Evolutionary conservation across 2,888 invertebrate genomes (phyloP), one percentile per base, ranked within the genome.

Genomic region (Drosophila birchii): DNA sequence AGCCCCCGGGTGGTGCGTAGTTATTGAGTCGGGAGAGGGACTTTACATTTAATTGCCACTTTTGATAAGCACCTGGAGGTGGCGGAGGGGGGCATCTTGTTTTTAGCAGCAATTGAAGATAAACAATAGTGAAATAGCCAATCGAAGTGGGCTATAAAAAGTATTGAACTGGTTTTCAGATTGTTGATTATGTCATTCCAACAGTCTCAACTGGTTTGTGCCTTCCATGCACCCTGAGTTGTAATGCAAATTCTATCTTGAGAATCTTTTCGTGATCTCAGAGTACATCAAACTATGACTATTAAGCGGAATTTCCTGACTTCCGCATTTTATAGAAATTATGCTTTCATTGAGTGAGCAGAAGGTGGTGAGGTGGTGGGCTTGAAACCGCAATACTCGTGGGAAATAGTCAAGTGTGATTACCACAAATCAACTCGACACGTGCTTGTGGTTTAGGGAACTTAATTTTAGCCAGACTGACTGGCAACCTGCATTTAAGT

Each of bases 371-470:
- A 14, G 36, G 12, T 5, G 26, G 26, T 18, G 29, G 45, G 53
- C 12, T 20, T 18, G 9, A 38, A 75, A 36, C 58, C 75, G 26
- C 66, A 75, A 44, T 5, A 45, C 20, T 38, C 45, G 73, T 75
- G 66, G 55, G 66, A 73, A 58, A 26, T 44, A 55, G 49, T 53
- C 38, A 34, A 18, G 38, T 54, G 32, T 23, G 49, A 60, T 44
- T 41, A 36, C 47, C 29, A 36, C 45, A 64, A 49, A 34, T 54
- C 43, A 18, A 18, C 20, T n/a, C 12, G 29, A 20, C 64, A 39
- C 51, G 51, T 51, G 62, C 39, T 58, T 66, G 55, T 29, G 68
- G 68, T 57, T 57, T 51, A 12, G 56, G 11, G 6, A 36, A 43
- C 39, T 36, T 14, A 18, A 34, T 49, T 9, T 2, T 16, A 23